Evolutionary conservation across 2,888 invertebrate genomes (phyloP).

Genomic region (Lamellibrachia satsuma): DNA sequence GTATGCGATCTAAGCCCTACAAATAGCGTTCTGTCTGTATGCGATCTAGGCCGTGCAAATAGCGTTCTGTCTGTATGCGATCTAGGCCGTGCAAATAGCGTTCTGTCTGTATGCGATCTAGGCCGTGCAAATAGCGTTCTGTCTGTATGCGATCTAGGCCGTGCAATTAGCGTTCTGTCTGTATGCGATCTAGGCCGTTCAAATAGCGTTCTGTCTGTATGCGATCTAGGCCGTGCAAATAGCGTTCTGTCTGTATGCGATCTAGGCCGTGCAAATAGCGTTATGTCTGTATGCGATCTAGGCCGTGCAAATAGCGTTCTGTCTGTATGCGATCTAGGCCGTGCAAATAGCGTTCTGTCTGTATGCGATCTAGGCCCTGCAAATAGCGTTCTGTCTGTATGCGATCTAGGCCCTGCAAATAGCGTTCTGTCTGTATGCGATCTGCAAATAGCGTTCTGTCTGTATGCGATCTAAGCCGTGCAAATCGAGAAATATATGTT

Average conservation of each 20-base stretch:
- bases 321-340: background rate
- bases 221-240: background rate
- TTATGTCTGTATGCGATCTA: too few relatives aligned
- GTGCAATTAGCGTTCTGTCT: background rate
- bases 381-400: background rate
- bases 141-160: too few relatives aligned
- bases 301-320: background rate
- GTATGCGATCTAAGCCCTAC: background rate
- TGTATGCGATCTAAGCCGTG: background rate
- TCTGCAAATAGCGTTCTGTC: background rate
- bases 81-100: too few relatives aligned
- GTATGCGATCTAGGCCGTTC: background rate
- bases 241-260: background rate
- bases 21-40: background rate
- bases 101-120: background rate
- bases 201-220: background rate
- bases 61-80: background rate
- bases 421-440: background rate
- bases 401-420: background rate
- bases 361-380: background rate
- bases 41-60: background rate
- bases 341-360: background rate
- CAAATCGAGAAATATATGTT: background rate
- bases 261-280: background rate
- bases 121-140: background rate